These are phyloP conservation scores for Cordylochernes scorpioides DNA, from an alignment of 2,888 invertebrate genomes.

Conservation along the genomic window DNA sequence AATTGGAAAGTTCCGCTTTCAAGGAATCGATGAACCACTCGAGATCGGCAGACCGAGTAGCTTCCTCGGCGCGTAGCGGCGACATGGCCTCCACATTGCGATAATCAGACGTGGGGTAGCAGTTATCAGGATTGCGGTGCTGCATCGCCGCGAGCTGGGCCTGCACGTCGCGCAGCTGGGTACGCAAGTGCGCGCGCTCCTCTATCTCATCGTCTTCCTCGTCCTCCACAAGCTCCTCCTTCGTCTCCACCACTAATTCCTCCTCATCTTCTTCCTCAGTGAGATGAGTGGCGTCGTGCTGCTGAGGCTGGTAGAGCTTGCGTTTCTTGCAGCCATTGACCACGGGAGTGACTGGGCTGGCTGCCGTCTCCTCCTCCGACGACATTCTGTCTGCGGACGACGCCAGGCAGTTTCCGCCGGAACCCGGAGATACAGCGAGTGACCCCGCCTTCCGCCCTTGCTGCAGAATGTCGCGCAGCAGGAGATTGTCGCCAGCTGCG, in stretches of 20 bases:
- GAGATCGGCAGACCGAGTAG: conserved; percentile 29
- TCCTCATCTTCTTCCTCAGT: conserved; percentile 33
- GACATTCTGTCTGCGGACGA: no score
- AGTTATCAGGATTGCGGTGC: conserved; percentile 32
- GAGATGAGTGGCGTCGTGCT: conserved; percentile 36
- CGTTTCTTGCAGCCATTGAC: conserved; percentile 84
- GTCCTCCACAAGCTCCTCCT: no score
- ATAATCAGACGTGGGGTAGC: background rate
- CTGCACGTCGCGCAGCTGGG: conserved; percentile 32
- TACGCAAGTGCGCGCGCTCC: conserved; percentile 31
- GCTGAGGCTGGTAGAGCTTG: conserved; percentile 81
- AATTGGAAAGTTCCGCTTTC: conserved; percentile 63
- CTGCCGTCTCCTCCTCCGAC: no score
- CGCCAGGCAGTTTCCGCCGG: no score
- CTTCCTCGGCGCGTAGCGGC: background rate
- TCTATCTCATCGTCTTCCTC: conserved; percentile 33
- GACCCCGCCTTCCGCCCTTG: conserved; percentile 1
- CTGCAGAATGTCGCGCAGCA: conserved; percentile 55
- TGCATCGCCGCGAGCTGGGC: conserved; percentile 43
- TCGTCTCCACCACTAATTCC: no score
- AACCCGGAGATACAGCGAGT: no score
- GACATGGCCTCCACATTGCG: background rate
- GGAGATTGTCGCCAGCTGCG: no score
- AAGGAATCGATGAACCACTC: conserved; percentile 69
- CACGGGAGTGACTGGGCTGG: no score